These are phyloP conservation scores for Galemys pyrenaicus DNA, from an alignment of 2,113 vertebrate species.

Conservation along the genomic window DNA sequence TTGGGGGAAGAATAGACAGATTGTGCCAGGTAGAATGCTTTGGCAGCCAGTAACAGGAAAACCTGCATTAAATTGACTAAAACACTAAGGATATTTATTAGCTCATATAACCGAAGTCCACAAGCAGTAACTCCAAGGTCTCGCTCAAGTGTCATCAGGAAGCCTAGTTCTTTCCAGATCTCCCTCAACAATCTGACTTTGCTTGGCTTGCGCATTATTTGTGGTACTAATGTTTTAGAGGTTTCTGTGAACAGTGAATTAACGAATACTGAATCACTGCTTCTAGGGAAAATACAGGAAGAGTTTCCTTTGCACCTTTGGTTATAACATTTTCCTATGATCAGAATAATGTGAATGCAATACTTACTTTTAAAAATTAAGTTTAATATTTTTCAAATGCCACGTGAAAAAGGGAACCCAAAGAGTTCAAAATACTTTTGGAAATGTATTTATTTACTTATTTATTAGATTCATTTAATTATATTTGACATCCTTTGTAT, in stretches of 20 bases:
- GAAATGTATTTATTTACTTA: no score
- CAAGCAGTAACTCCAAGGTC: not conserved
- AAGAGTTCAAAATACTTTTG: no score
- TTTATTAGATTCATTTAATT: no score
- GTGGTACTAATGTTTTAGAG: not conserved
- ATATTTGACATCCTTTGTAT: no score
- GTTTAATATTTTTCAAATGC: no score
- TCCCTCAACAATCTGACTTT: not conserved
- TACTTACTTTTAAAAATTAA: no score
- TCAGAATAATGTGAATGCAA: no score
- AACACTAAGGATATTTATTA: not conserved
- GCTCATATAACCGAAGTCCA: not conserved
- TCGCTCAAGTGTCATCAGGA: not conserved
- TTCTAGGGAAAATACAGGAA: not conserved
- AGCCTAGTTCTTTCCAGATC: not conserved
- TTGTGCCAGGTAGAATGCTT: not conserved
- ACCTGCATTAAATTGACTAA: not conserved
- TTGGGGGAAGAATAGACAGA: not conserved
- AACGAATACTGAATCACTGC: no score
- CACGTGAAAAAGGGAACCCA: no score
- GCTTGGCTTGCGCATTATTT: not conserved
- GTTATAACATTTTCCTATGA: not conserved
- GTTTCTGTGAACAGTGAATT: not conserved
- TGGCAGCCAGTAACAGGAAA: not conserved
- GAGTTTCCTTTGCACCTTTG: not conserved